Base-by-base conservation (phyloP, 2,888 invertebrate genomes). In the Halictus quadricinctus region DNA sequence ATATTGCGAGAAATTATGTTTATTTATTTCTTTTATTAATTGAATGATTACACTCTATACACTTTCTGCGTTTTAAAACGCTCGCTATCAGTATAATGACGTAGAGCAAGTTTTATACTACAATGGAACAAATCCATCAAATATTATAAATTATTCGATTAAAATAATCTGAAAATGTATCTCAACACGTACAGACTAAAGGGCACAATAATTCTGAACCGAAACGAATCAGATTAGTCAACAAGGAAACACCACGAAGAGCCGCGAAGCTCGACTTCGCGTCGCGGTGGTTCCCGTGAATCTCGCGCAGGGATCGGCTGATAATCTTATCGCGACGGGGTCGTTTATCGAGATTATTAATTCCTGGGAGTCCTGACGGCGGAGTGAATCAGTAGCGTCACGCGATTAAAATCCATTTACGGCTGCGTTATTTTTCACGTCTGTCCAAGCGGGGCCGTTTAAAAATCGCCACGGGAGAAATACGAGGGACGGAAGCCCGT, bases 401-500 rank as follows among this genome's bases (percentile, higher is more conserved):
- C 77, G 72, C 73, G 76, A 78, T 86, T 80, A 83, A 79, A 84
- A 75, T 83, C 76, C 84, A 83, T 76, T 83, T 66, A 69, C 79
- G 36, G 48, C 21, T 36, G 48, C 72, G 83, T 84, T 72, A 83
- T 84, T 84, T 79, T 83, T 79, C 84, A 83, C 75, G 78, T 64
- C 36, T 10, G 54, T 48, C 72, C 29, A 43, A 54, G 36, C 36
- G n/a, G 21, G 12, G 75, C 41, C 58, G 72, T 76, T 83, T 74
- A 70, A 80, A 70, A 80, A 70, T 50, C 48, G 60, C 69, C 76
- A 58, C 85, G 81, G 50, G 69, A 69, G 78, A 80, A 79, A 78
- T 81, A 84, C 79, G 85, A 79, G 77, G 83, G 80, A 84, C 80
- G 72, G 80, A 78, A 81, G 81, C 81, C 69, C 80, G 85, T 86